These are phyloP conservation scores for Drosophila mayri DNA, from an alignment of 1,140 invertebrate species.

Conservation along the genomic window DNA sequence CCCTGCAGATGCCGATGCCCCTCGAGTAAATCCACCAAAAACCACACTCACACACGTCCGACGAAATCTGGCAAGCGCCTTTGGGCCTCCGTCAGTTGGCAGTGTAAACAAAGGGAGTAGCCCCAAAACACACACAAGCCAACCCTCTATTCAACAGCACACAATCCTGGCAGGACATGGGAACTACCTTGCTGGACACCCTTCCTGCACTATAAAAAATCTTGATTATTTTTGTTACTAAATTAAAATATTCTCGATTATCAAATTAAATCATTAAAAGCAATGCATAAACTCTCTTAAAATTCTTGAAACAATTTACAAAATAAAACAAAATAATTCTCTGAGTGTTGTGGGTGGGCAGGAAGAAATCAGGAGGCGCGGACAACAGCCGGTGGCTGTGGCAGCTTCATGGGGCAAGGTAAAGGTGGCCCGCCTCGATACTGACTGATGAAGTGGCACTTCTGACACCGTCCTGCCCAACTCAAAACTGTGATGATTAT, in stretches of 20 bases:
- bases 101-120: conserved; percentile 69
- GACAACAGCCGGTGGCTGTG: conserved; percentile 52
- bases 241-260: neutral
- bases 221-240: accelerated
- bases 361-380: conserved; percentile 53
- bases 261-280: too few species aligned
- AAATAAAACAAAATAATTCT: neutral
- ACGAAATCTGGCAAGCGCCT: conserved; percentile 70
- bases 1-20: conserved; percentile 58
- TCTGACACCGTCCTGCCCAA: conserved; percentile 44
- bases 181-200: conserved; percentile 3
- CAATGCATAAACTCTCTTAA: neutral
- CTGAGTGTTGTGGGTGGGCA: conserved; percentile 7
- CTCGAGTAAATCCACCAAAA: conserved; percentile 72
- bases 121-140: conserved; percentile 35
- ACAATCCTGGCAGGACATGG: conserved; percentile 13
- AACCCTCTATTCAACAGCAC: conserved; percentile 1
- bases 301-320: neutral
- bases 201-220: conserved; percentile 2
- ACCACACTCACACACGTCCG: conserved; percentile 58
- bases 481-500: conserved; percentile 26
- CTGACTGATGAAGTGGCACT: conserved; percentile 82
- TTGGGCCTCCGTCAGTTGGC: conserved; percentile 36
- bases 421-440: conserved; percentile 46
- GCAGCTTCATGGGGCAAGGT: neutral